These are phyloP conservation scores for Chaetogeoica ovagalla DNA, from an alignment of 2,888 invertebrate species.

Conservation along the genomic window DNA sequence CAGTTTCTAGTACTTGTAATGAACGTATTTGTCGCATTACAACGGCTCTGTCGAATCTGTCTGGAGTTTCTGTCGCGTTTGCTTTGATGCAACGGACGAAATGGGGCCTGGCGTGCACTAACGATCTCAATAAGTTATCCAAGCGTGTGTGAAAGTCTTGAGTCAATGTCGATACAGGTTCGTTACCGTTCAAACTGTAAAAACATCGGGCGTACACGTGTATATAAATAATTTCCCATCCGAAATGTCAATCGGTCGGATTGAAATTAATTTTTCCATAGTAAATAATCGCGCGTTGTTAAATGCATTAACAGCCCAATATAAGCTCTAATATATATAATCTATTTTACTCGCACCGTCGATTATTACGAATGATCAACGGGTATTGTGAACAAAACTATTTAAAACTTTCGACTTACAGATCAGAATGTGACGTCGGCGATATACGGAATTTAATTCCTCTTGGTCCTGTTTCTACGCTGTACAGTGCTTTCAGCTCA, in stretches of 20 bases:
- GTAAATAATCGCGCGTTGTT: not conserved
- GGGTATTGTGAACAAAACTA: no score
- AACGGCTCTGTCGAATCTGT: slow-evolving; percentile 79
- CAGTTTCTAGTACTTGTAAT: slow-evolving; percentile 88
- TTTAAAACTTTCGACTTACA: slow-evolving; percentile 60
- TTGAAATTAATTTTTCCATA: not conserved
- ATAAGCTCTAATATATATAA: no score
- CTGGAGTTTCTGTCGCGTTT: slow-evolving; percentile 79
- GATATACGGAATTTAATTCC: slow-evolving; percentile 86
- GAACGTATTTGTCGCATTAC: slow-evolving; percentile 88
- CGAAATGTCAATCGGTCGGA: not conserved
- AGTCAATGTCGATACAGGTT: slow-evolving; percentile 84
- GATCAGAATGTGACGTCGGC: slow-evolving; percentile 82
- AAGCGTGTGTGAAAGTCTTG: slow-evolving; percentile 94
- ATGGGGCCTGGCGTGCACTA: slow-evolving; percentile 91
- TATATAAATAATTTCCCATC: not conserved
- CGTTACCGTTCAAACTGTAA: slow-evolving; percentile 73
- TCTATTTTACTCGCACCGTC: no score
- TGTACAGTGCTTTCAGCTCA: slow-evolving; percentile 81
- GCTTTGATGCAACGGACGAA: slow-evolving; percentile 91
- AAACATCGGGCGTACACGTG: not conserved
- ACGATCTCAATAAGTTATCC: slow-evolving; percentile 85
- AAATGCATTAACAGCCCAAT: no score
- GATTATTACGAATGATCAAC: no score
- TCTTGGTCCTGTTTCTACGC: slow-evolving; percentile 73